Conservation (phyloP, 2,888 invertebrate genomes). For the Lydus trimaculatus region DNA sequence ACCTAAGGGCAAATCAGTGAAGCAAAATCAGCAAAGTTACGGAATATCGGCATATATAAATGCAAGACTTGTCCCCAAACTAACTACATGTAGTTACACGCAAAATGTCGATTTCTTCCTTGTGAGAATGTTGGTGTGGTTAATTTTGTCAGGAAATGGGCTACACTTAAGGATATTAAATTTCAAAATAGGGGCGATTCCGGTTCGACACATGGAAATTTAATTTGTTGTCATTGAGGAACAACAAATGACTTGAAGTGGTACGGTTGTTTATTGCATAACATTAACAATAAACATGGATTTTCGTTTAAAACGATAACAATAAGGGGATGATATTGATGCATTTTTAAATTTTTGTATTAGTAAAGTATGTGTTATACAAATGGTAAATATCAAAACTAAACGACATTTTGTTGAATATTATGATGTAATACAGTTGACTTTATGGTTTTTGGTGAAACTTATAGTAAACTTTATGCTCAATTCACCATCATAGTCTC, state of each 20-base stretch:
- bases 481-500: background rate
- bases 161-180: constrained; percentile 25
- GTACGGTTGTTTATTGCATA: background rate
- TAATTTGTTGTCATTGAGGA: constrained; percentile 23
- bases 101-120: constrained; percentile 41
- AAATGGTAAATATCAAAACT: background rate
- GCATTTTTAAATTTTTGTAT: background rate
- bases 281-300: background rate
- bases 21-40: constrained; percentile 6
- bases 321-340: background rate
- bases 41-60: constrained; percentile 50
- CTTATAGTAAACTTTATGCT: constrained; percentile 5
- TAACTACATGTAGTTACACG: constrained; percentile 48
- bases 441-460: background rate
- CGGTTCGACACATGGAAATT: constrained; percentile 23
- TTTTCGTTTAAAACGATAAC: background rate
- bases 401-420: background rate
- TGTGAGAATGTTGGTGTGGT: constrained; percentile 32
- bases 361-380: no score
- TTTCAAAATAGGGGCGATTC: constrained; percentile 19
- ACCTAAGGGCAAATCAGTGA: background rate
- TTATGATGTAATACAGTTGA: constrained; percentile 3
- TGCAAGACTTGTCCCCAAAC: constrained; percentile 48
- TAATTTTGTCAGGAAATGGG: constrained; percentile 22
- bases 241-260: constrained; percentile 19